Conservation (phyloP, 2,113 vertebrate genomes). For the Kryptolebias marmoratus region DNA sequence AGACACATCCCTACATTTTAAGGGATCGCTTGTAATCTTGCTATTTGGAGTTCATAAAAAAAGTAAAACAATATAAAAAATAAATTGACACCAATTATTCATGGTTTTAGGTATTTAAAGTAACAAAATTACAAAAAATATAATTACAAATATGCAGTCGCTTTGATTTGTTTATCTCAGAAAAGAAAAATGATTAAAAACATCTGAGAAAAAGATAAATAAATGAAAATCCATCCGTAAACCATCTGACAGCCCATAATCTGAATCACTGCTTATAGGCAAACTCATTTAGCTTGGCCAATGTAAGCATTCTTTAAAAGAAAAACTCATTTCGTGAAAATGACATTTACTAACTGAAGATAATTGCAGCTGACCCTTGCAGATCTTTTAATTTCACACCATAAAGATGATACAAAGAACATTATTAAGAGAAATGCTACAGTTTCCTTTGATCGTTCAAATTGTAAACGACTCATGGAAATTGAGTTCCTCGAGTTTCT, state of each 20-base stretch:
- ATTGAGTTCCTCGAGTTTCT: slow-evolving; percentile 29
- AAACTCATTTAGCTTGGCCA: slow-evolving; percentile 54
- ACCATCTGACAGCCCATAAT: slow-evolving; percentile 32
- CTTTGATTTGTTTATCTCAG: background rate
- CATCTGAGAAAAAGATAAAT: background rate
- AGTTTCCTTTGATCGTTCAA: slow-evolving; percentile 64
- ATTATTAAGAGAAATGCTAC: slow-evolving; percentile 58
- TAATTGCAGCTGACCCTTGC: slow-evolving; percentile 71
- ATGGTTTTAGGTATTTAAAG: background rate
- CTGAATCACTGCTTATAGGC: slow-evolving; percentile 45
- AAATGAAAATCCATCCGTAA: slow-evolving; percentile 8
- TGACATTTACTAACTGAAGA: slow-evolving; percentile 64
- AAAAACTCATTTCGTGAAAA: slow-evolving; percentile 62
- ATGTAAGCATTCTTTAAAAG: slow-evolving; percentile 46
- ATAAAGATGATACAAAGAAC: slow-evolving; percentile 63
- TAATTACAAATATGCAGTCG: background rate
- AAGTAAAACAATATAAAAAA: too few relatives aligned
- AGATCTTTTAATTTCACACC: slow-evolving; percentile 74
- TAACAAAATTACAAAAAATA: background rate
- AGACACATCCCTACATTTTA: background rate
- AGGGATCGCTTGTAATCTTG: too few relatives aligned
- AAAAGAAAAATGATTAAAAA: background rate
- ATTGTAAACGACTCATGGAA: slow-evolving; percentile 46
- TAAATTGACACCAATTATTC: background rate
- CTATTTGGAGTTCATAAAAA: background rate